Evolutionary conservation across 2,113 vertebrate species (phyloP), one percentile per base, ranked within the genome.

Genomic region (Hippoglossus stenolepis): DNA sequence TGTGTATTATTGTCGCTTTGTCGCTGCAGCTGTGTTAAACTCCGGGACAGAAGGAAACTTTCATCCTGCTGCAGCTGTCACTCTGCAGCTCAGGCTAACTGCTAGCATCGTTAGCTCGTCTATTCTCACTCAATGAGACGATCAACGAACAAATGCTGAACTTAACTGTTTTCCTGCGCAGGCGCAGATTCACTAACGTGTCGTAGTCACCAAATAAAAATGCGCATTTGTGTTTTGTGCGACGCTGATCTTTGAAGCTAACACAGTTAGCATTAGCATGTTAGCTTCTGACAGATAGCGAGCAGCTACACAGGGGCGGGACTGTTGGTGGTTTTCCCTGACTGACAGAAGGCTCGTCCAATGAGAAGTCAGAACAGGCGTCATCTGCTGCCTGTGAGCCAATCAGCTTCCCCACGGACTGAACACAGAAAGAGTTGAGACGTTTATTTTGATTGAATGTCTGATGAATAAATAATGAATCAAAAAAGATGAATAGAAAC

Each of bases 101-200:
- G 72, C 77, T 88, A 86, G 86, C 89, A 1, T 14, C 2, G 71
- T 75, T 87, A 85, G 87, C 89, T 82, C 15, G 7, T 77, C 23
- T 57, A 31, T 70, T 65, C 62, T 67, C 54, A 76, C 73, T 81
- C 77, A 83, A 56, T 87, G 78, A 64, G 38, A 70, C 28, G 5
- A 28, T 40, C 61, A 13, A 20, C 20, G 13, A 26, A 80, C 71
- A 65, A 43, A 43, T 49, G 13, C n/a, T n/a, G 2, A 6, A n/a
- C n/a, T 56, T 3, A 7, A 9, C 51, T 56, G 15, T 15, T 13
- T 26, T 10, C 4, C 57, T 31, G 56, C 23, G 56, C 56, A 24
- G 1, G 56, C 23, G 56, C 56, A 26, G 10, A 58, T 10, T 24
- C 21, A 14, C 57, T 11, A 2, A 56, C 6, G 8, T 56, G 21